These are phyloP conservation scores for Carassius carassius DNA, from an alignment of 2,113 vertebrate genomes.

Conservation along the genomic window DNA sequence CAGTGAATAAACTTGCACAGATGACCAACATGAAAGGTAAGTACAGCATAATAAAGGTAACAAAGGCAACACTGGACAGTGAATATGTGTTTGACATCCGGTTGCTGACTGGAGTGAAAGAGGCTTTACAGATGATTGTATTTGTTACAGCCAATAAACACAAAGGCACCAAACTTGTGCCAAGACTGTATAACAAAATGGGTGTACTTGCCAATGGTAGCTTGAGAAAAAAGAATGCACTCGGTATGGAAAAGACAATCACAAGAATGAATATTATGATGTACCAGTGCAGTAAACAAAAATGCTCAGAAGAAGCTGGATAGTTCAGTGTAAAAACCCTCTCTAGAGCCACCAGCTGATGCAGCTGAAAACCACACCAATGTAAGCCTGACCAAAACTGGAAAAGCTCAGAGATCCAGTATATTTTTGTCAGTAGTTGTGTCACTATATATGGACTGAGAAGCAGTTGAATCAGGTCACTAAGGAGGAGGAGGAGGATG, in stretches of 20 bases:
- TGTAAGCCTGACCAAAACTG: not conserved
- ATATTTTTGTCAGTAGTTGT: not conserved
- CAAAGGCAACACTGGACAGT: not conserved
- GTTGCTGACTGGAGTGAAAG: not conserved
- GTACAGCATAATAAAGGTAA: not conserved
- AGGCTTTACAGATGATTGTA: not conserved
- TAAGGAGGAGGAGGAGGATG: not conserved
- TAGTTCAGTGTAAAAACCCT: conserved; percentile 1
- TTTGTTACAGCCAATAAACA: not conserved
- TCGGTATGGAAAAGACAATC: not conserved
- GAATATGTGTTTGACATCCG: not conserved
- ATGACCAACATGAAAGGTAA: not conserved
- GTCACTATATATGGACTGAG: not conserved
- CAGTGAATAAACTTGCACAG: not conserved
- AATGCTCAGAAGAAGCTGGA: not conserved
- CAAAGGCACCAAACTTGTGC: not conserved
- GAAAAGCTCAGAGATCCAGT: not conserved
- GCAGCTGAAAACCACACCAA: not conserved
- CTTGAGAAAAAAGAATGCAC: too few relatives aligned
- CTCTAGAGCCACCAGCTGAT: not conserved
- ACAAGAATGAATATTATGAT: not conserved
- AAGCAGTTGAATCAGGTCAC: conserved; percentile 2
- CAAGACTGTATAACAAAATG: not conserved
- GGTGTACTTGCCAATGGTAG: too few relatives aligned
- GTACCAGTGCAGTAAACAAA: not conserved